Base-by-base conservation (phyloP, 2,888 invertebrate genomes). In the Chloroclysta siterata region DNA sequence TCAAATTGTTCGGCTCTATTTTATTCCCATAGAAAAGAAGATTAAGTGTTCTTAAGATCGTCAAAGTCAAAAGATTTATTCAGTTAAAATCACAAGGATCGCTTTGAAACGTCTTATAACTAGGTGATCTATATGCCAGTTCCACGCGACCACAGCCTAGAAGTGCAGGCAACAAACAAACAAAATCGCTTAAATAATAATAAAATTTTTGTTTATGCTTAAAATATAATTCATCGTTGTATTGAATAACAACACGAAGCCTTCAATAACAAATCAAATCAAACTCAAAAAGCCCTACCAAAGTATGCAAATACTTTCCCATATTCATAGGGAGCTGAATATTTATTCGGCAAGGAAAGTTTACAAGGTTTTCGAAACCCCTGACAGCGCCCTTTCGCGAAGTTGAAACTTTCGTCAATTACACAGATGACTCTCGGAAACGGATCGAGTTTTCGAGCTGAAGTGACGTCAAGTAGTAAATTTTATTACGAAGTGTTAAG, bases 391-490 rank as follows among this genome's bases (percentile, higher is more conserved):
- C 75, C 77, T 74, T 78, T 65, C 33, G 51, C 52, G 15, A 63
- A 63, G 58, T 63, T 60, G 50, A 52, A 63, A 68, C 78, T 77
- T 81, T 79, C 72, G 71, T 77, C 81, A 81, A 81, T 81, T 81
- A 81, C 76, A 81, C 75, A 75, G 78, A 81, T 81, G 81, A 81
- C 81, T 81, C 76, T 81, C 74, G 57, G 62, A 69, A 70, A 68
- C 65, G 69, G 66, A 70, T 70, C 70, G 64, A 66, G 65, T 57
- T 65, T 63, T 60, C 57, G 62, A 61, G 65, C 65, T 61, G 57
- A 70, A 78, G 75, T 77, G 77, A 81, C 81, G 82, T 77, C 68
- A 60, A 82, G 80, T 79, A 82, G 81, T 82, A 79, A 78, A 82
- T 82, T 82, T 82, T 82, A 82, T 82, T 82, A 82, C 77, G 74